Base-by-base conservation (phyloP, 2,888 invertebrate species). In the Melieria picta region DNA sequence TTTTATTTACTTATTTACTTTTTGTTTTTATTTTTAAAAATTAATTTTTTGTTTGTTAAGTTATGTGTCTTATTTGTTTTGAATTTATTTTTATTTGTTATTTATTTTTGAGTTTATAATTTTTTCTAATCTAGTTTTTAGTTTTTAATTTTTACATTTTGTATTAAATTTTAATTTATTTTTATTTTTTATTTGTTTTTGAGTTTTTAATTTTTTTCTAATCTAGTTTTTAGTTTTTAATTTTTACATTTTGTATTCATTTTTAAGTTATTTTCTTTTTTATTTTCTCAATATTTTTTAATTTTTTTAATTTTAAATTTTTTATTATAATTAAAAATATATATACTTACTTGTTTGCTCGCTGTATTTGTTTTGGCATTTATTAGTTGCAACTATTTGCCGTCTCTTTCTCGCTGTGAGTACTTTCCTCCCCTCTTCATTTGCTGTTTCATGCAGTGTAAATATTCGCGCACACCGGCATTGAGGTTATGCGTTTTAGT, bases 11-110 rank as follows among this genome's bases (percentile, higher is more conserved):
- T 48, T 5, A 3, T 9, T 7, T 6, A 16, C 16, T 7, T 7
- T 10, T 60, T 42, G 11, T 58, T 60, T 60, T 7, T 4, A 47
- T 62, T 62, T 47, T 50, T n/a, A 48, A 50, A 50, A 63, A 48
- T 63, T 5, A 30, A 30, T 30, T 30, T 30, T 30, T 30, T 30
- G 16, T 16, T 16, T 16, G 30, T 30, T 30, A 30, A 2, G 30
- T 30, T 30, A 30, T 30, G 30, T 30, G 30, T 30, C 2, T 30
- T 30, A 30, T 30, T 30, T 30, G 2, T 30, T 30, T 30, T 30
- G 2, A 30, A 30, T 30, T 30, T 30, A 30, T 30, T 2, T 30
- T 2, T 30, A 30, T 30, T 30, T 30, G 3, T 3, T 30, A 30
- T 30, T 16, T 16, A 16, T 16, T 30, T 30, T 30, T 30, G 30